Conservation (phyloP, 37 sponge, comb jelly and placozoan species). For the Bolinopsis microptera region DNA sequence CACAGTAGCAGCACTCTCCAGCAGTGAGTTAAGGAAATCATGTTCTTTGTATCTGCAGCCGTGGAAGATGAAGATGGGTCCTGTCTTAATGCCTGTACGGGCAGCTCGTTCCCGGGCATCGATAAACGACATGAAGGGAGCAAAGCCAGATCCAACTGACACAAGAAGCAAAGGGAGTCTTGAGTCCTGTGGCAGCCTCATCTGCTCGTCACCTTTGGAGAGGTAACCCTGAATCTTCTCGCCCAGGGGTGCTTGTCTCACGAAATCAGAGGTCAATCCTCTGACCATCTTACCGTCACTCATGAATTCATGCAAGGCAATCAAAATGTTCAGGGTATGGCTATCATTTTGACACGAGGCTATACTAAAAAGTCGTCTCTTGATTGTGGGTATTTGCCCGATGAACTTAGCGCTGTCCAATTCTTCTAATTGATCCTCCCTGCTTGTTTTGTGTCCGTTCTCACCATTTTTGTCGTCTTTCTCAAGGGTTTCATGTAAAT, state of each 20-base stretch:
- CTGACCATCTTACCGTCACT: neutral
- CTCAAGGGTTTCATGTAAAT: no score
- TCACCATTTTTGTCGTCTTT: no score
- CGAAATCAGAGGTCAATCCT: neutral
- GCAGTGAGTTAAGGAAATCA: neutral
- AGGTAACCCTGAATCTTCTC: neutral
- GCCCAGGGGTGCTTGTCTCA: neutral
- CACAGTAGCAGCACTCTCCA: neutral
- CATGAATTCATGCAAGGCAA: neutral
- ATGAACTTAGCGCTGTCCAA: neutral
- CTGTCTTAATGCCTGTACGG: neutral
- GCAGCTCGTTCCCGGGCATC: neutral
- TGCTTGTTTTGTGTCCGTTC: no score
- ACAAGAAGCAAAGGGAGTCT: neutral
- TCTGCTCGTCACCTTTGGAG: neutral
- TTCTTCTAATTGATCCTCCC: neutral
- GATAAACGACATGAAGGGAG: slow-evolving; percentile 46
- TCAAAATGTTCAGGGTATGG: neutral
- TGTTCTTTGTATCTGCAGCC: neutral
- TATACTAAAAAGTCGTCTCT: slow-evolving; percentile 9
- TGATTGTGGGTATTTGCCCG: neutral
- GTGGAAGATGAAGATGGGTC: neutral
- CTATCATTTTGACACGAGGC: neutral
- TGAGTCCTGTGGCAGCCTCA: neutral
- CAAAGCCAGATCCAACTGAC: neutral